Evolutionary conservation across 2,113 vertebrate species (phyloP).

Genomic region (Syngnathoides biaculeatus): DNA sequence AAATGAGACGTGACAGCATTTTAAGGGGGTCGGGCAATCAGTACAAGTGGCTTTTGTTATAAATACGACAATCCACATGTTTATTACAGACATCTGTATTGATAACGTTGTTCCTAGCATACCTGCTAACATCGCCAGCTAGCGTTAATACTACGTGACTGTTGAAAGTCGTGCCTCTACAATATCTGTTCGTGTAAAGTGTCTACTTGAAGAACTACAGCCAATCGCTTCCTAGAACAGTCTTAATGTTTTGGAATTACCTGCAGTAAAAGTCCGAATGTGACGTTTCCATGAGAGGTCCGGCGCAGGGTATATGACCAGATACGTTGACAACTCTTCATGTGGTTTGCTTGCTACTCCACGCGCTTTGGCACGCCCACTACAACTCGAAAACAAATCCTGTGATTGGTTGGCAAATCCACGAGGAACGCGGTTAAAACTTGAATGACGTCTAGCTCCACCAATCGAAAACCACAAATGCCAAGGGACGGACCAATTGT

Average conservation of each 20-base stretch:
- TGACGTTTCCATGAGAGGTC: conserved; percentile 19
- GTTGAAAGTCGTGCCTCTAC: background rate
- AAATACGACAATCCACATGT: background rate
- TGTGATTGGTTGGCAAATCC: conserved; percentile 58
- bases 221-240: background rate
- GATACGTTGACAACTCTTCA: conserved; percentile 62
- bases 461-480: conserved; percentile 34
- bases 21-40: background rate
- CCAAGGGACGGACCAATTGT: conserved; percentile 53
- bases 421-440: conserved; percentile 15
- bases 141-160: conserved; percentile 10
- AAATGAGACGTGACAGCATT: background rate
- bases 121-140: conserved; percentile 29
- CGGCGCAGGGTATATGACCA: too few species aligned
- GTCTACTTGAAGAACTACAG: rapidly evolving
- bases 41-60: background rate
- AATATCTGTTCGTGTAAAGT: background rate
- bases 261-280: conserved; percentile 34
- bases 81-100: background rate
- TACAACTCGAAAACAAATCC: conserved; percentile 72
- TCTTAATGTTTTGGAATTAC: conserved; percentile 24
- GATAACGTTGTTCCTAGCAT: conserved; percentile 31
- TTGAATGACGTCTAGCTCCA: conserved; percentile 26
- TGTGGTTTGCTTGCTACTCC: conserved; percentile 24
- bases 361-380: conserved; percentile 66